Conservation (phyloP, 1,140 invertebrate genomes). For the Popillia japonica region DNA sequence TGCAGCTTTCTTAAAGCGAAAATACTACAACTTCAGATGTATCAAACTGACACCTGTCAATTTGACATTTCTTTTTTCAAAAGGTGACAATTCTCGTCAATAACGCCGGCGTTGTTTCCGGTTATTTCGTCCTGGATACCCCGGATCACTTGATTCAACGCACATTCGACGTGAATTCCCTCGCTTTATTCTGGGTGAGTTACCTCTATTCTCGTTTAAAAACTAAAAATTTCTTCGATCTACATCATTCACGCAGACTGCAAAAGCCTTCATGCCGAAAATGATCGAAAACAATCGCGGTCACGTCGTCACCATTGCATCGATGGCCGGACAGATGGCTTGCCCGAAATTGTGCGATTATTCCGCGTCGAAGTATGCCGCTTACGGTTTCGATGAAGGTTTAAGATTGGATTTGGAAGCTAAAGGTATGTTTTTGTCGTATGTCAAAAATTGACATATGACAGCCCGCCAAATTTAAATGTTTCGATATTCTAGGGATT, state of each 20-base stretch:
- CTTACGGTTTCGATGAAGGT: constrained; percentile 91
- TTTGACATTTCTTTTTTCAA: neutral
- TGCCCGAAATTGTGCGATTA: constrained; percentile 91
- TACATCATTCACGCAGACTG: constrained; percentile 64
- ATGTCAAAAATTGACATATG: too few relatives aligned
- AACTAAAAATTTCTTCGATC: neutral
- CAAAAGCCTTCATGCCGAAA: constrained; percentile 78
- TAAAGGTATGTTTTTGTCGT: constrained; percentile 48
- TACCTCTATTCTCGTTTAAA: too few relatives aligned
- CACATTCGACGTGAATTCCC: constrained; percentile 79
- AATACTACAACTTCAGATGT: too few relatives aligned
- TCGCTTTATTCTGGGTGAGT: constrained; percentile 81
- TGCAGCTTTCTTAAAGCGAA: too few relatives aligned
- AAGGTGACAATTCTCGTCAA: constrained; percentile 89
- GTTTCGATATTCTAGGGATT: neutral
- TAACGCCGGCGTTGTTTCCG: constrained; percentile 93
- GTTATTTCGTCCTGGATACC: constrained; percentile 82
- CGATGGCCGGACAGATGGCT: constrained; percentile 86
- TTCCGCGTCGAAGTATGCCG: constrained; percentile 93
- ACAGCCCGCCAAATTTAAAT: too few relatives aligned
- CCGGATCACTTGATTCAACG: constrained; percentile 81
- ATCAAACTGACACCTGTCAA: too few relatives aligned
- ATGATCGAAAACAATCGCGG: constrained; percentile 91
- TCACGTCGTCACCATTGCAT: constrained; percentile 95
- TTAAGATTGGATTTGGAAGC: constrained; percentile 78